These are phyloP conservation scores for Nomada goodeniana DNA, from an alignment of 2,888 invertebrate genomes.

Conservation along the genomic window DNA sequence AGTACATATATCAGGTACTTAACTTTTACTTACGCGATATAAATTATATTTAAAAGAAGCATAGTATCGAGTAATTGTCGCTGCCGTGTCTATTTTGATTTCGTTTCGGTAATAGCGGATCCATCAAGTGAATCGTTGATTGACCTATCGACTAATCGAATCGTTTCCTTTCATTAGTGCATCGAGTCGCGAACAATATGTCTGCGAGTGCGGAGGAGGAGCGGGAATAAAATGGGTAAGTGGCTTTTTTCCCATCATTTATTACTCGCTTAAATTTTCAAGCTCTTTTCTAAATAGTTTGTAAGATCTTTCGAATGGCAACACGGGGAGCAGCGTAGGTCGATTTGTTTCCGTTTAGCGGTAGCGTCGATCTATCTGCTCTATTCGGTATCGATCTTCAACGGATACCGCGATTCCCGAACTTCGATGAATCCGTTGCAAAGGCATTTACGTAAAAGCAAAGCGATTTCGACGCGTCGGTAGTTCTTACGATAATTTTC, in stretches of 20 bases:
- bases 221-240: slow-evolving; percentile 95
- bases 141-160: slow-evolving; percentile 16
- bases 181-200: slow-evolving; percentile 98
- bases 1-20: slow-evolving; percentile 96
- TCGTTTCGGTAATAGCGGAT: not conserved
- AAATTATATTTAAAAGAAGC: not conserved
- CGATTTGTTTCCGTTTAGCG: not conserved
- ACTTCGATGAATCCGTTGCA: too few species aligned
- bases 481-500: too few species aligned
- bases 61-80: not conserved
- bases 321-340: not conserved
- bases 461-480: too few species aligned
- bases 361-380: not conserved
- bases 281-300: not conserved
- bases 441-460: too few species aligned
- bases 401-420: too few species aligned
- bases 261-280: not conserved
- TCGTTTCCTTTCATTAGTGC: slow-evolving; percentile 88
- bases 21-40: not conserved
- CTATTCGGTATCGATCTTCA: too few species aligned
- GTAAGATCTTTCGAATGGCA: too few species aligned
- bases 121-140: not conserved
- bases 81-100: not conserved
- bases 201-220: slow-evolving; percentile 94
- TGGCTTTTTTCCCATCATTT: slow-evolving; percentile 69